Evolutionary conservation across 2,888 invertebrate species (phyloP).

Genomic region (Ornithoptera alexandrae): DNA sequence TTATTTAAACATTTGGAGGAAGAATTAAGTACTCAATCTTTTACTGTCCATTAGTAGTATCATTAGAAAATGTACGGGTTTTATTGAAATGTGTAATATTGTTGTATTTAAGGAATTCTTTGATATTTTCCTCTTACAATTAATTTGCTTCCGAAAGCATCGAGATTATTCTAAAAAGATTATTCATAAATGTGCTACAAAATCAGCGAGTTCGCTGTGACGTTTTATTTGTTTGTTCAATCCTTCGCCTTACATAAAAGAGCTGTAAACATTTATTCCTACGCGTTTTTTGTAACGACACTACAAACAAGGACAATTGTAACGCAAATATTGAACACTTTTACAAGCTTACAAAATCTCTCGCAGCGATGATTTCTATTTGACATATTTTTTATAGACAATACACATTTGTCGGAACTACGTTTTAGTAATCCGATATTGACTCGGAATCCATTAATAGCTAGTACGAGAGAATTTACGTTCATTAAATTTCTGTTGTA

Average conservation of each 20-base stretch:
- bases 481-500: neutral
- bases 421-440: neutral
- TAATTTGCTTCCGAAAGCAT: neutral
- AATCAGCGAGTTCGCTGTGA: constrained; percentile 25
- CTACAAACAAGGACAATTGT: constrained; percentile 70
- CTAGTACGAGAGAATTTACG: neutral
- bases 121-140: too few species aligned
- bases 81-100: too few species aligned
- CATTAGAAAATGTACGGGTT: too few species aligned
- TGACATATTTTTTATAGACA: neutral
- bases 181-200: constrained; percentile 21
- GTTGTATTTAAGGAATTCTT: too few species aligned
- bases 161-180: neutral
- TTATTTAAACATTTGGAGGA: too few species aligned
- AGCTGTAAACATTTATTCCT: constrained; percentile 66
- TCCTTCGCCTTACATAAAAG: constrained; percentile 61
- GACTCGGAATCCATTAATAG: neutral
- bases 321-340: constrained; percentile 63
- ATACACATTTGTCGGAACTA: neutral
- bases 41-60: too few species aligned
- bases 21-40: too few species aligned
- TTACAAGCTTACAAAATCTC: constrained; percentile 30
- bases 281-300: constrained; percentile 68
- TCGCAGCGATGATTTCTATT: neutral
- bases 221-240: constrained; percentile 64